phyloP scores from a whole-genome alignment of 2,888 invertebrate genomes.

The Dryococelus australis region DNA sequence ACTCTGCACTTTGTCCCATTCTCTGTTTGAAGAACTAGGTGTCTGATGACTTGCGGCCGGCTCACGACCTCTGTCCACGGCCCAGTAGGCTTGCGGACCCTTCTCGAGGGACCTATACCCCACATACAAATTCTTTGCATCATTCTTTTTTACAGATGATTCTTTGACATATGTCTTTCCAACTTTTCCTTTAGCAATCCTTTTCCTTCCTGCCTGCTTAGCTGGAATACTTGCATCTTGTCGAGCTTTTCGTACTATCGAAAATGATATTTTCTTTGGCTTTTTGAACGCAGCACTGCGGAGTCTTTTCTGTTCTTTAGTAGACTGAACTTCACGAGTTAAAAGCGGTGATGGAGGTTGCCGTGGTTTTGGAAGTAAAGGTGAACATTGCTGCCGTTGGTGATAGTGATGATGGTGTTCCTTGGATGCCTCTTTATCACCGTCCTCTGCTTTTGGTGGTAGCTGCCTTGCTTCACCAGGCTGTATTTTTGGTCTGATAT shows the following conservation, averaged over 20 bases:
- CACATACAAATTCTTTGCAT: no score
- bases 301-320: no score
- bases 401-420: neutral
- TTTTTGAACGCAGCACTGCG: neutral
- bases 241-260: neutral
- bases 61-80: no score
- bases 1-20: neutral
- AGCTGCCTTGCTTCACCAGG: neutral
- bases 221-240: neutral
- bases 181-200: no score
- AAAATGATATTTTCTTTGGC: neutral
- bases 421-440: neutral
- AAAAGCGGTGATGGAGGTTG: no score
- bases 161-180: neutral
- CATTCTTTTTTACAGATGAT: neutral
- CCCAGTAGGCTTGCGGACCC: no score
- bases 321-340: no score
- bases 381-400: no score
- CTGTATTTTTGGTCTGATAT: neutral
- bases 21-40: neutral
- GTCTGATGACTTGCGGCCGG: neutral
- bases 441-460: neutral
- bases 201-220: no score
- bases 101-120: no score
- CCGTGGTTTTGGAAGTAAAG: no score